These are phyloP conservation scores for Diabrotica undecimpunctata DNA, from an alignment of 1,140 invertebrate genomes.

Conservation along the genomic window DNA sequence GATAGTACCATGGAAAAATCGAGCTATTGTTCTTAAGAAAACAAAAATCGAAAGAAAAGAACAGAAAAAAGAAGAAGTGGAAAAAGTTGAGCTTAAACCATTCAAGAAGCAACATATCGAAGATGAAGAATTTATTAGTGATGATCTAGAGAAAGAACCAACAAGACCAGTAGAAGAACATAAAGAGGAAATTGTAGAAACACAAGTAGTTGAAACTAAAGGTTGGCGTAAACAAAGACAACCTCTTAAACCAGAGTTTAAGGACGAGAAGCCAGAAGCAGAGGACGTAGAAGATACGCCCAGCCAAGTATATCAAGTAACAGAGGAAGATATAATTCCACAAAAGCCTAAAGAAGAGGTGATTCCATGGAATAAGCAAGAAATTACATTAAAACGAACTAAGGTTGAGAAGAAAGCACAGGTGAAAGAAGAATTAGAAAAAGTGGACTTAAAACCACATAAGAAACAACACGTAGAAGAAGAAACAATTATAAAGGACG, in stretches of 20 bases:
- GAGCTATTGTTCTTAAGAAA: slow-evolving; percentile 7
- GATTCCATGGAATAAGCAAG: slow-evolving; percentile 49
- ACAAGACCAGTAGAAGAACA: slow-evolving; percentile 48
- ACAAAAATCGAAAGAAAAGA: background rate
- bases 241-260: slow-evolving; percentile 19
- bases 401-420: slow-evolving; percentile 42
- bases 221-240: slow-evolving; percentile 31
- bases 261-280: slow-evolving; percentile 13
- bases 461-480: slow-evolving; percentile 31
- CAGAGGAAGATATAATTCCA: slow-evolving; percentile 44
- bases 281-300: slow-evolving; percentile 3
- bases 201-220: slow-evolving; percentile 9
- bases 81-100: slow-evolving; percentile 36
- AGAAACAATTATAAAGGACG: slow-evolving; percentile 30
- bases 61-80: slow-evolving; percentile 28
- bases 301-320: slow-evolving; percentile 42
- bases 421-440: slow-evolving; percentile 46
- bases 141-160: background rate
- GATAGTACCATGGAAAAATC: slow-evolving; percentile 26
- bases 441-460: slow-evolving; percentile 13
- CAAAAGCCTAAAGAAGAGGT: slow-evolving; percentile 38
- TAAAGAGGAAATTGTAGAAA: slow-evolving; percentile 52
- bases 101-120: slow-evolving; percentile 3
- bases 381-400: slow-evolving; percentile 44
- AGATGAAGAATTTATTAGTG: slow-evolving; percentile 18